Evolutionary conservation across 2,888 invertebrate species (phyloP).

Genomic region (Artemia sinica): DNA sequence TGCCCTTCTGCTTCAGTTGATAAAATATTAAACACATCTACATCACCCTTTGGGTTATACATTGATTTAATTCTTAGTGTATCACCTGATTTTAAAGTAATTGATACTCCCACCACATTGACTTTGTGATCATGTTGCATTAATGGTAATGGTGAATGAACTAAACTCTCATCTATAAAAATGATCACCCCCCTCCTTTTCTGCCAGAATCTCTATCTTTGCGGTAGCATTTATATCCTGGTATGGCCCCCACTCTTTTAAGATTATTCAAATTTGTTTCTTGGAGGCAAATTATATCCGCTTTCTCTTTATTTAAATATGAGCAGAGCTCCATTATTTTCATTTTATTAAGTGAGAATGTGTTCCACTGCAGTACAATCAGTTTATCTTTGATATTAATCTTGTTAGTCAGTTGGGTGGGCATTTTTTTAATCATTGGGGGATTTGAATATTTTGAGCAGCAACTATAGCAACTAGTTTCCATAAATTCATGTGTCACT

Average conservation of each 20-base stretch:
- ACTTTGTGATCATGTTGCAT: no score
- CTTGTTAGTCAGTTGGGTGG: background rate
- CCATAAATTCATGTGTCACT: background rate
- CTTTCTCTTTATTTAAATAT: background rate
- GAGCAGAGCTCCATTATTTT: background rate
- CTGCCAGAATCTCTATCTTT: background rate
- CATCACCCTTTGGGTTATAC: no score
- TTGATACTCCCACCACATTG: no score
- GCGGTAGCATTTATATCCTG: no score
- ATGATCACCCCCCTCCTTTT: no score
- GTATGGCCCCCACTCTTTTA: background rate
- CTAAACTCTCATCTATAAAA: no score
- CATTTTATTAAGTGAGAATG: slow-evolving; percentile 1
- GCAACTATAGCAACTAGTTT: background rate
- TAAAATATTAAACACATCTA: no score
- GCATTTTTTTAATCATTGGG: background rate
- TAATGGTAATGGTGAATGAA: no score
- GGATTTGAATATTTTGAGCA: background rate
- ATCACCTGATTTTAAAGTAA: no score
- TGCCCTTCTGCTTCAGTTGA: no score
- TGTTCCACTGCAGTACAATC: background rate
- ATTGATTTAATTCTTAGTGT: no score
- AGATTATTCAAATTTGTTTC: background rate
- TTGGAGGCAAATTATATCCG: background rate
- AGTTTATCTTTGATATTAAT: background rate